A percentile compares a stretch with the other conserved stretches of the same genome.
phyloP scores from a whole-genome alignment of 30 jellyfish, hydroid and myxozoan species.

The Turritopsis rubra region DNA sequence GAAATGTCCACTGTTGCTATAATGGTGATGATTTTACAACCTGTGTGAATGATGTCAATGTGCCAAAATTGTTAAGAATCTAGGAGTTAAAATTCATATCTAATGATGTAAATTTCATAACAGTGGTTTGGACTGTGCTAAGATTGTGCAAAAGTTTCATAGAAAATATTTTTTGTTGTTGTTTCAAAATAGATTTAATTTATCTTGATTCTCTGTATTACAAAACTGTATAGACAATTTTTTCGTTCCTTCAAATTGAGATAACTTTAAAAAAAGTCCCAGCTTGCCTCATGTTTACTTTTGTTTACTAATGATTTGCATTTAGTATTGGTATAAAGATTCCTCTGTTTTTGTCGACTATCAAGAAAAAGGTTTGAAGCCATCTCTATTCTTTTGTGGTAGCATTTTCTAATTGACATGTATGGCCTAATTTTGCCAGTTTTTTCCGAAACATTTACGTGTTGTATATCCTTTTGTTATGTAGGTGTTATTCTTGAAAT shows the following conservation, averaged over 20 bases:
- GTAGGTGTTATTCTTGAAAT: conserved; percentile 20
- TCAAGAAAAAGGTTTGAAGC: conserved; percentile 48
- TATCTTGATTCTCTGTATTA: not conserved
- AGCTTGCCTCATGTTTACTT: too few relatives aligned
- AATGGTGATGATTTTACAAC: too few relatives aligned
- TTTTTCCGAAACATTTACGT: too few relatives aligned
- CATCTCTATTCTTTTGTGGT: not conserved
- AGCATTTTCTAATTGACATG: not conserved
- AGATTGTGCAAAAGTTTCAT: not conserved
- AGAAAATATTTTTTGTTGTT: not conserved
- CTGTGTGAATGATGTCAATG: not conserved
- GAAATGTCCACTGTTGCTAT: too few relatives aligned
- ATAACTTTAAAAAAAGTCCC: too few relatives aligned
- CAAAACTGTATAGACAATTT: too few relatives aligned
- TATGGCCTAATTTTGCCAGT: not conserved
- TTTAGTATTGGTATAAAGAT: conserved; percentile 81
- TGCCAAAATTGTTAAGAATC: not conserved
- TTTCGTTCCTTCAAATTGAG: too few relatives aligned
- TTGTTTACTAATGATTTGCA: not conserved
- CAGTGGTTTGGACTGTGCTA: too few relatives aligned
- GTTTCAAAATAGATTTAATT: not conserved
- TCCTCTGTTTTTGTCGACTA: conserved; percentile 47
- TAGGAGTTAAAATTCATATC: too few relatives aligned
- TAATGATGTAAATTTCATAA: too few relatives aligned
- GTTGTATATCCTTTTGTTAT: too few relatives aligned